These are phyloP conservation scores for Aphis gossypii DNA, from an alignment of 1,140 invertebrate species.

Conservation along the genomic window DNA sequence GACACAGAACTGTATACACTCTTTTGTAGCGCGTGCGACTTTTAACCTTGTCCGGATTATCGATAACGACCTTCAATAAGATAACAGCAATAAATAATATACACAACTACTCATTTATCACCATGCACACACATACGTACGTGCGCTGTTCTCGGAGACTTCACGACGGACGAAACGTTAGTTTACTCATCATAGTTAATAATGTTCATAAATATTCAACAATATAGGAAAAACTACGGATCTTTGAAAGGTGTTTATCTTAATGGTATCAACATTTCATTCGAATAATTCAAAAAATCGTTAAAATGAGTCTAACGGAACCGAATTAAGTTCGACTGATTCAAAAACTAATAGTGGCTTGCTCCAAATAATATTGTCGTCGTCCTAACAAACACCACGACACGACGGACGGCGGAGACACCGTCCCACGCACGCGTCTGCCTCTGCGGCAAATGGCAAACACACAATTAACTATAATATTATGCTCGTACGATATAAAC, in stretches of 20 bases:
- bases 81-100: constrained; percentile 19
- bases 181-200: background rate
- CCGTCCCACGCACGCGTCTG: background rate
- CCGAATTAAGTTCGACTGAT: background rate
- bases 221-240: background rate
- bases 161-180: background rate
- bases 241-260: background rate
- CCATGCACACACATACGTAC: background rate
- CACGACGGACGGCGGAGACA: background rate
- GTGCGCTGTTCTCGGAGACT: background rate
- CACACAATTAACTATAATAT: background rate
- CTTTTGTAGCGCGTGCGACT: constrained; percentile 30
- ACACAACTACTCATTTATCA: constrained; percentile 23
- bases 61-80: constrained; percentile 42
- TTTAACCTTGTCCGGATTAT: constrained; percentile 49
- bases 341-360: background rate
- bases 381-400: background rate
- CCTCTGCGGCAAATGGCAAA: background rate
- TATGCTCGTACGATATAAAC: background rate
- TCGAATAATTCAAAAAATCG: background rate
- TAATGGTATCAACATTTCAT: background rate
- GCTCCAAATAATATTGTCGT: background rate
- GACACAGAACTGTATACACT: constrained; percentile 5
- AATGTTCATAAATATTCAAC: background rate
- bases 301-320: background rate